These are phyloP conservation scores for Oenanthe oenanthe DNA, from an alignment of 2,113 vertebrate species.

Conservation along the genomic window DNA sequence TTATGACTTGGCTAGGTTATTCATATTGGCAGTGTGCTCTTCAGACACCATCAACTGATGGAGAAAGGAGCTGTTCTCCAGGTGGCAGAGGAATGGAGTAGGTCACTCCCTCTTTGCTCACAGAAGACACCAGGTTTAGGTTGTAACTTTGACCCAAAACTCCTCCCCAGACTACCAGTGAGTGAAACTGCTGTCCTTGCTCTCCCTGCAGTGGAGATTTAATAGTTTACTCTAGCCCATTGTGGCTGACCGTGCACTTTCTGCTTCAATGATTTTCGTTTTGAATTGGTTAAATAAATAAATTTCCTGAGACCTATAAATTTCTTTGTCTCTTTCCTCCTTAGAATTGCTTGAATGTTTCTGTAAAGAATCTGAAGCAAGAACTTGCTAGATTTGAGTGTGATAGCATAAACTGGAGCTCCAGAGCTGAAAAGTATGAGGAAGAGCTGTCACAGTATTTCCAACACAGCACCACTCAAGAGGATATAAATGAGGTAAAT, in stretches of 20 bases:
- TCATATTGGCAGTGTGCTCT: background rate
- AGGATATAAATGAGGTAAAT: conserved; percentile 83
- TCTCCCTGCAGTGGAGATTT: background rate
- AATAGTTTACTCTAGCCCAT: background rate
- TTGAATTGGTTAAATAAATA: background rate
- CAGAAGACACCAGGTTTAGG: background rate
- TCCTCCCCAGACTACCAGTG: background rate
- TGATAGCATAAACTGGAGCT: conserved; percentile 69
- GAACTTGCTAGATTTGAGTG: conserved; percentile 76
- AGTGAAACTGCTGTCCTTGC: background rate
- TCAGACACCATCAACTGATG: background rate
- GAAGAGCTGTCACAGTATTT: conserved; percentile 62
- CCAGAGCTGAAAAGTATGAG: conserved; percentile 63
- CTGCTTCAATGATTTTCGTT: background rate
- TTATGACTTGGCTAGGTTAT: background rate
- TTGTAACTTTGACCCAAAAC: background rate
- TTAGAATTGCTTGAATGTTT: conserved; percentile 77
- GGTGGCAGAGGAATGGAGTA: background rate
- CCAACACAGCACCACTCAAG: conserved; percentile 68
- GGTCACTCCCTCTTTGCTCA: background rate
- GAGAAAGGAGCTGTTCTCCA: background rate
- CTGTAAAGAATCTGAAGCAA: conserved; percentile 76
- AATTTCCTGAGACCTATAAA: background rate
- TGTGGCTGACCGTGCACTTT: background rate
- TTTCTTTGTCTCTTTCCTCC: background rate